Evolutionary conservation across 2,113 vertebrate species (phyloP), one percentile per base, ranked within the genome.

Genomic region (pig (Sus scrofa)): DNA sequence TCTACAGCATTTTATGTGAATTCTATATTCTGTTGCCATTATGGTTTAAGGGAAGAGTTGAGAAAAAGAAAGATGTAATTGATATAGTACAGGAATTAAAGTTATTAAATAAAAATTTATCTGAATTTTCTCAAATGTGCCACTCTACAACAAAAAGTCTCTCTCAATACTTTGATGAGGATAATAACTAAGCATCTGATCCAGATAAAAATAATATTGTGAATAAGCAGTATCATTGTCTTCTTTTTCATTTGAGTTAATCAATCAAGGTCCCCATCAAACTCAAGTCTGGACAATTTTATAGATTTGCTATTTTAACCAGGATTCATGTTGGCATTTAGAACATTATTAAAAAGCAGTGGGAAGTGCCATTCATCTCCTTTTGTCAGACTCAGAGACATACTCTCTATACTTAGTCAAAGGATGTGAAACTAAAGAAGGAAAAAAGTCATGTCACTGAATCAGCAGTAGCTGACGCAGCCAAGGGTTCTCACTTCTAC

Each of bases 1-100:
- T 84, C 20, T 82, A 19, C 44, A 94, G 3, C 16, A 3, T 95
- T 88, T 86, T 39, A 79, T 89, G 52, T 75, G 54, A 74, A 79
- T 97, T 95, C 58, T 92, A 58, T 91, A 73, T 91, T 93, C 63
- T 73, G 10, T 71, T 82, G 54, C n/a, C 65, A 88, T 88, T 7
- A 84, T 27, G 52, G 24, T 7, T 91, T 71, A 73, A 84, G n/a
- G 81, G 14, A 96, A 81, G 13, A 81, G 16, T 84, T 56, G 54
- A 78, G 22, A 5, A 58, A 75, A 67, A 88, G 6, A 81, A 92
- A 84, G 27, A 87, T 54, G 7, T 37, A 71, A 75, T 32, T 95
- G 54, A 79, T 71, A 79, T 63, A 70, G 22, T 50, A 20, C 5
- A 84, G 75, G 44, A 93, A 95, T 87, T 79, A 84, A 86, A 86